phyloP scores from a whole-genome alignment of 2,888 invertebrate genomes.

The Ormyrus rosae region DNA sequence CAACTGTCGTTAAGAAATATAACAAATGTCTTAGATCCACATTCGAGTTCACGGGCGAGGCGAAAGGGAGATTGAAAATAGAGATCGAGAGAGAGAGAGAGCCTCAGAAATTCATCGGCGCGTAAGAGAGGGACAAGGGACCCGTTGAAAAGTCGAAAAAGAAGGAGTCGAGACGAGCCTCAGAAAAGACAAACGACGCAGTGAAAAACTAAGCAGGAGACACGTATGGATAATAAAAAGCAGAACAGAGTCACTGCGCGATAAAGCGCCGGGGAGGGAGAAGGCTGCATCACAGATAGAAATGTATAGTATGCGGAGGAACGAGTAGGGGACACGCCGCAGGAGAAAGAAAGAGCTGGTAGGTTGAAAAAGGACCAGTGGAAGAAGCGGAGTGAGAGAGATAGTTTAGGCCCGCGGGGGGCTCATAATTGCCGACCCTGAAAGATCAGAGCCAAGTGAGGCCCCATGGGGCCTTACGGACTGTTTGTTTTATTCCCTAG shows the following conservation, averaged over 20 bases:
- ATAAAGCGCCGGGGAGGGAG: not conserved
- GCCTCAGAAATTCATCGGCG: not conserved
- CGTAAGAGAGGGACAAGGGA: constrained; percentile 12
- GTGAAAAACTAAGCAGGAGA: constrained; percentile 27
- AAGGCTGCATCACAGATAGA: constrained; percentile 21
- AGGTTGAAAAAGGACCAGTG: constrained; percentile 44
- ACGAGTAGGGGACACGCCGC: not conserved
- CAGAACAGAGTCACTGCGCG: constrained; percentile 10
- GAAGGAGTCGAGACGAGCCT: constrained; percentile 5
- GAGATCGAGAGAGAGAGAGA: constrained; percentile 31
- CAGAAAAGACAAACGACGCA: constrained; percentile 20
- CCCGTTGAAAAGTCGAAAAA: constrained; percentile 27
- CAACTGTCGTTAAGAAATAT: constrained; percentile 33
- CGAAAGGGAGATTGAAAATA: not conserved
- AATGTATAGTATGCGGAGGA: constrained; percentile 22
- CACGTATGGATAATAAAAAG: constrained; percentile 27
- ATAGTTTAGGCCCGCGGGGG: constrained; percentile 69
- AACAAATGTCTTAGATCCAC: constrained; percentile 20
- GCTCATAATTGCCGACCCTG: constrained; percentile 76
- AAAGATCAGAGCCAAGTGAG: constrained; percentile 67
- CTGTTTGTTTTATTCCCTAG: constrained; percentile 76
- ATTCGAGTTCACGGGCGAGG: not conserved
- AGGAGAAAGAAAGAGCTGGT: constrained; percentile 17
- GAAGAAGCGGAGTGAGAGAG: constrained; percentile 43
- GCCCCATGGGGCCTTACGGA: constrained; percentile 73